phyloP scores from a whole-genome alignment of 23 tunicate species.

The Aplidium turbinatum region DNA sequence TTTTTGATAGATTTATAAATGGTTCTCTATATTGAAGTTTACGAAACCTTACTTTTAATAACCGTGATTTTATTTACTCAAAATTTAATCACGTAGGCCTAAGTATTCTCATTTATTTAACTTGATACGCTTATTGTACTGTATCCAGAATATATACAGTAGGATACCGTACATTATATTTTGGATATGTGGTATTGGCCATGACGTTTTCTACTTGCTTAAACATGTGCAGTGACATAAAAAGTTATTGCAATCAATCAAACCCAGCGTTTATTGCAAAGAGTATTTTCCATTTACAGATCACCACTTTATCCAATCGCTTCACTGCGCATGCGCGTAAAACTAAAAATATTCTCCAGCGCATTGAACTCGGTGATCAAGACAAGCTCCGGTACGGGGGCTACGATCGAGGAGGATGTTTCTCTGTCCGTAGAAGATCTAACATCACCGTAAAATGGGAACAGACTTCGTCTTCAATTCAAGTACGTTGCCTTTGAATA shows the following conservation, averaged over 20 bases:
- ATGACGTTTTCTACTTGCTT: too few relatives aligned
- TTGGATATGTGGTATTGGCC: background rate
- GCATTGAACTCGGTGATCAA: slow-evolving; percentile 61
- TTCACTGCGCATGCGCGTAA: slow-evolving; percentile 72
- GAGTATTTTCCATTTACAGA: background rate
- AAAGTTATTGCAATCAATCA: too few relatives aligned
- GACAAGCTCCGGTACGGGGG: slow-evolving; percentile 34
- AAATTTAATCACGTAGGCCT: too few relatives aligned
- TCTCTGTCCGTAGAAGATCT: background rate
- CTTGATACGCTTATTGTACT: too few relatives aligned
- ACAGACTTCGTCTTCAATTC: slow-evolving; percentile 30
- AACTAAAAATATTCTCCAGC: slow-evolving; percentile 52
- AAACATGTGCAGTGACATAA: too few relatives aligned
- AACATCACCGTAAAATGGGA: slow-evolving; percentile 32
- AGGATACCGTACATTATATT: background rate
- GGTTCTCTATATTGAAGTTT: too few relatives aligned
- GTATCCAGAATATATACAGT: too few relatives aligned
- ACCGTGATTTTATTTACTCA: too few relatives aligned
- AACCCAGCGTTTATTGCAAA: too few relatives aligned
- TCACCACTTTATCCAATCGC: slow-evolving; percentile 37
- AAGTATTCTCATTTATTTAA: too few relatives aligned
- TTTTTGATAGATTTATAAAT: too few relatives aligned
- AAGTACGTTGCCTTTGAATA: background rate
- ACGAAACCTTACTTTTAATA: too few relatives aligned
- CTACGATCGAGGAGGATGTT: background rate